A percentile compares a stretch with the other conserved stretches of the same genome.
Evolutionary conservation across 2,888 invertebrate species (phyloP).

Genomic region (Ophonus ardosiacus): DNA sequence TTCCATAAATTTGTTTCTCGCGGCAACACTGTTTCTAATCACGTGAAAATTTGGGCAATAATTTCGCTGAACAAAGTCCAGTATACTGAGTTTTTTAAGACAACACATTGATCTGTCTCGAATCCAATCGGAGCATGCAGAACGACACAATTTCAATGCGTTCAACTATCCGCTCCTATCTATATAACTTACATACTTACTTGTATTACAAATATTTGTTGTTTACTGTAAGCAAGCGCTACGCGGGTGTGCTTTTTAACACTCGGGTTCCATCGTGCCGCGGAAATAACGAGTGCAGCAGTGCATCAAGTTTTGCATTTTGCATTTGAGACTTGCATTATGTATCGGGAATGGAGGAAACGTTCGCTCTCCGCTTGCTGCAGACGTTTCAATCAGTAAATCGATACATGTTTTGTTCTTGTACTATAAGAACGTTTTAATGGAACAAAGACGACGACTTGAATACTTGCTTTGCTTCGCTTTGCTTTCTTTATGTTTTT

Average conservation of each 20-base stretch:
- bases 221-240: neutral
- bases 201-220: neutral
- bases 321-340: slow-evolving; percentile 22
- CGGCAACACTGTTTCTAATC: no score
- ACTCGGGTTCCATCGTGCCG: neutral
- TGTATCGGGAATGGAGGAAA: slow-evolving; percentile 5
- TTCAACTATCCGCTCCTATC: no score
- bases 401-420: slow-evolving; percentile 36
- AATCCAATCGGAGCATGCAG: no score
- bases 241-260: slow-evolving; percentile 14
- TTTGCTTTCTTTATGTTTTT: neutral
- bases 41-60: no score
- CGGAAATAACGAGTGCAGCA: slow-evolving; percentile 33
- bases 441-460: slow-evolving; percentile 2
- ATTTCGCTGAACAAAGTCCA: neutral
- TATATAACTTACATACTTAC: neutral
- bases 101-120: neutral
- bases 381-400: slow-evolving; percentile 46
- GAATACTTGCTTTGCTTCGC: neutral
- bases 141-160: no score
- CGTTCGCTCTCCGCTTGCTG: slow-evolving; percentile 3
- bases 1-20: no score
- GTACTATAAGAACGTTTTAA: slow-evolving; percentile 11
- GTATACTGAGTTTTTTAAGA: neutral
- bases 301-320: slow-evolving; percentile 41